Percentiles rank a stretch among this genome's conserved stretches.
These are phyloP conservation scores for Dicerorhinus sumatrensis DNA, from an alignment of 2,113 vertebrate genomes.

Conservation along the genomic window DNA sequence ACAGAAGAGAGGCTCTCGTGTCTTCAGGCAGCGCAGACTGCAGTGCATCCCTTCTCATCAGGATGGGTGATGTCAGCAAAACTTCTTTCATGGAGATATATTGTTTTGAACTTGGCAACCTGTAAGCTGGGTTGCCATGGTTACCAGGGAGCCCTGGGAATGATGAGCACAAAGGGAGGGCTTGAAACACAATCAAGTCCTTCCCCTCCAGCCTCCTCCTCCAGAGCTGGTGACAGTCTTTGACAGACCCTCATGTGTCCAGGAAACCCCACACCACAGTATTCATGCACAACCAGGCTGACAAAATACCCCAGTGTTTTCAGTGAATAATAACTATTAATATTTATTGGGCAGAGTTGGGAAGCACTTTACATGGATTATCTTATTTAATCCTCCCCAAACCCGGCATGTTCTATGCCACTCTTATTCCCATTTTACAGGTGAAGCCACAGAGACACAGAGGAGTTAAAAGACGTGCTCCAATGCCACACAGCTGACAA, in stretches of 20 bases:
- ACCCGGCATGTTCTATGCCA: too few relatives aligned
- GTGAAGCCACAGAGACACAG: not conserved
- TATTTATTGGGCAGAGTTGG: not conserved
- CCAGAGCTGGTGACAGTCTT: not conserved
- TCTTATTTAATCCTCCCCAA: not conserved
- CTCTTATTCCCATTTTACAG: not conserved
- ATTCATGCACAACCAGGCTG: not conserved
- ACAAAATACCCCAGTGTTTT: not conserved
- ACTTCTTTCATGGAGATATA: constrained; percentile 59
- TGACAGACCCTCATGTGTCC: not conserved
- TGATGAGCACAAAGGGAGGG: constrained; percentile 69
- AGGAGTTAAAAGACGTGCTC: not conserved
- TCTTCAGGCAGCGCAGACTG: not conserved
- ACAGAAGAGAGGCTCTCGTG: fast-evolving
- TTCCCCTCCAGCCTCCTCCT: constrained; percentile 71
- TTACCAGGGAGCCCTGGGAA: constrained; percentile 79
- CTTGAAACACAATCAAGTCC: constrained; percentile 76
- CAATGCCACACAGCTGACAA: not conserved
- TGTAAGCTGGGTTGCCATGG: constrained; percentile 83
- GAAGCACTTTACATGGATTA: not conserved
- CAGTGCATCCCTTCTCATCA: not conserved
- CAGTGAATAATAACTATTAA: too few relatives aligned
- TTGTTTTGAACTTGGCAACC: constrained; percentile 74
- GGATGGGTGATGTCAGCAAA: constrained; percentile 1
- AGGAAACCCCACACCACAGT: not conserved